Percentiles rank a stretch among this genome's conserved stretches.
Evolutionary conservation across 2,888 invertebrate species (phyloP).

Genomic region (Lampropteryx suffumata): DNA sequence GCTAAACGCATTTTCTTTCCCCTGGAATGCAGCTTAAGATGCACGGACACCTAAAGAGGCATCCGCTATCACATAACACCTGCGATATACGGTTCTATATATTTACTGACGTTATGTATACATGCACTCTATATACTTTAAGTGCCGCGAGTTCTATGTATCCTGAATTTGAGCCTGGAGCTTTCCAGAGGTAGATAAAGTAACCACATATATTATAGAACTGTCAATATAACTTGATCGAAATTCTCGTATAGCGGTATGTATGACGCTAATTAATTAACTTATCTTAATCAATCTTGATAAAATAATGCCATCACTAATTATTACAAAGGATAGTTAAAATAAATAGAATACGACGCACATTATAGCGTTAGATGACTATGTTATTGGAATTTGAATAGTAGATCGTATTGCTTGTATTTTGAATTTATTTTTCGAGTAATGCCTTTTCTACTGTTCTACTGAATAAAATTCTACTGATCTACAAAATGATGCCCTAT

Average conservation of each 20-base stretch:
- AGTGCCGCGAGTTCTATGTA: slow-evolving; percentile 8
- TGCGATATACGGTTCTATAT: slow-evolving; percentile 33
- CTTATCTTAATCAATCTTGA: slow-evolving; percentile 51
- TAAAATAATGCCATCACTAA: slow-evolving; percentile 64
- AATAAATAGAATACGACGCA: slow-evolving; percentile 50
- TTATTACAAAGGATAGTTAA: slow-evolving; percentile 20
- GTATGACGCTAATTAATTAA: slow-evolving; percentile 48
- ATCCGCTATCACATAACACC: slow-evolving; percentile 51
- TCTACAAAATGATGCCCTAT: slow-evolving; percentile 13
- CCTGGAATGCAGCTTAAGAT: slow-evolving; percentile 79
- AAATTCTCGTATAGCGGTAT: slow-evolving; percentile 48
- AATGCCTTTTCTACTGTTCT: too few relatives aligned
- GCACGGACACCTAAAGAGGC: slow-evolving; percentile 55
- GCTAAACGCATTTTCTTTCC: slow-evolving; percentile 47
- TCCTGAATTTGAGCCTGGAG: slow-evolving; percentile 2
- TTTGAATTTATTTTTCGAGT: slow-evolving; percentile 1
- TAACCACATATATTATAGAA: too few relatives aligned
- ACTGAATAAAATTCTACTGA: too few relatives aligned
- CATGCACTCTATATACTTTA: slow-evolving; percentile 14
- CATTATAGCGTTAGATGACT: slow-evolving; percentile 42
- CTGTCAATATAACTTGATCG: slow-evolving; percentile 45
- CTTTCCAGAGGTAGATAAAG: slow-evolving; percentile 34
- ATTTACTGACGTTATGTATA: slow-evolving; percentile 24
- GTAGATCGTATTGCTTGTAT: background rate
- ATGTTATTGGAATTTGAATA: slow-evolving; percentile 21